A percentile compares a stretch with the other conserved stretches of the same genome.
These are phyloP conservation scores for Conchocele bisecta DNA, from an alignment of 2,888 invertebrate species.

Conservation along the genomic window DNA sequence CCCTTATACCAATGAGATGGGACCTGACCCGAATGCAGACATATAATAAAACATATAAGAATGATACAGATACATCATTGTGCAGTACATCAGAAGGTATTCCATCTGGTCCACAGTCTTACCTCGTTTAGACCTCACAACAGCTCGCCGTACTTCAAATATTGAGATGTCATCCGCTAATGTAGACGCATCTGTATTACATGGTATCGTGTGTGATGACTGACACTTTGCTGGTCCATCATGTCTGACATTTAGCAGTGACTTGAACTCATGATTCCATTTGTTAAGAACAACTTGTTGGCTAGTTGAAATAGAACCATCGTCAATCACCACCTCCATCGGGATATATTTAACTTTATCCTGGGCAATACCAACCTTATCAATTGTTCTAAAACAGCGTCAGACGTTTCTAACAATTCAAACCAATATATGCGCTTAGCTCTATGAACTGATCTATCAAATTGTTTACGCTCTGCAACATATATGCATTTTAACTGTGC, in stretches of 20 bases:
- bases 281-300: neutral
- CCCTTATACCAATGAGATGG: constrained; percentile 31
- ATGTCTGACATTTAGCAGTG: neutral
- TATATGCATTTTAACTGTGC: too few relatives aligned
- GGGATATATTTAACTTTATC: neutral
- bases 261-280: neutral
- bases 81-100: constrained; percentile 22
- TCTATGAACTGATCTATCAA: constrained; percentile 1
- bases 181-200: neutral
- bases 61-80: constrained; percentile 9
- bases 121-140: constrained; percentile 13
- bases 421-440: neutral
- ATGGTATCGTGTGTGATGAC: neutral
- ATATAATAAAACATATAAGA: constrained; percentile 11
- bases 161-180: constrained; percentile 1
- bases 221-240: neutral
- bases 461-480: neutral
- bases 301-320: neutral
- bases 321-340: neutral
- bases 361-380: neutral
- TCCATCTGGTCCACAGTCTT: constrained; percentile 20
- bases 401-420: neutral
- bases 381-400: neutral
- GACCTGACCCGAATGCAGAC: constrained; percentile 11
- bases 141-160: constrained; percentile 1